Evolutionary conservation across 1,140 invertebrate species (phyloP).

Genomic region (Drosophila littoralis): DNA sequence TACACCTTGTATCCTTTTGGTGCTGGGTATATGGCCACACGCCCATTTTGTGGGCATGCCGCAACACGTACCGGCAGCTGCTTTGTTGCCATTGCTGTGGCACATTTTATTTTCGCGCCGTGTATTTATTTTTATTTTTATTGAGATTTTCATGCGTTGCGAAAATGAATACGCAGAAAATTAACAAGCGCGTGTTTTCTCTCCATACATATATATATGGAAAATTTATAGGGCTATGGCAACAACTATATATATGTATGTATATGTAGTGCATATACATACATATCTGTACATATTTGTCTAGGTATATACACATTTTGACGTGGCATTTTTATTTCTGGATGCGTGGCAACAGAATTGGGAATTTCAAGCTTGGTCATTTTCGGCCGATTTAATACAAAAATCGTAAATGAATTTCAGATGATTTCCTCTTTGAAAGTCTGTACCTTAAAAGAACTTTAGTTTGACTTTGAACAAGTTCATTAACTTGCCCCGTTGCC

Average conservation of each 20-base stretch:
- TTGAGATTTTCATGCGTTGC: conserved; percentile 56
- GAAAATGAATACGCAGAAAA: conserved; percentile 59
- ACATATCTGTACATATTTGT: conserved; percentile 10
- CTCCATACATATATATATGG: conserved; percentile 39
- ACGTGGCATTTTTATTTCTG: conserved; percentile 32
- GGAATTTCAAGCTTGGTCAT: background rate
- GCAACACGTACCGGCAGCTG: conserved; percentile 32
- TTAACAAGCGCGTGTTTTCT: conserved; percentile 65
- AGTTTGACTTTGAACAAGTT: conserved; percentile 30
- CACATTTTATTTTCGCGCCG: conserved; percentile 44
- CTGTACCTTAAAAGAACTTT: conserved; percentile 35
- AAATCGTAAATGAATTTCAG: conserved; percentile 4
- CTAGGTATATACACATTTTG: conserved; percentile 9
- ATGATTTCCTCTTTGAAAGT: background rate
- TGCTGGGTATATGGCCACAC: conserved; percentile 6
- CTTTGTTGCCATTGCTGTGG: conserved; percentile 14
- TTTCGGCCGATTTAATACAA: conserved; percentile 46
- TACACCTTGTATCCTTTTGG: conserved; percentile 8
- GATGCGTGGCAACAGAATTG: conserved; percentile 61
- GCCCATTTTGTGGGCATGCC: conserved; percentile 40
- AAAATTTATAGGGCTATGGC: conserved; percentile 45
- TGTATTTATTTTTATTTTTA: conserved; percentile 58
- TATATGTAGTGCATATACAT: conserved; percentile 8
- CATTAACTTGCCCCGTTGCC: conserved; percentile 53
- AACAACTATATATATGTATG: conserved; percentile 20